Conservation (phyloP, 1,140 invertebrate genomes). For the Psix sp. region DNA sequence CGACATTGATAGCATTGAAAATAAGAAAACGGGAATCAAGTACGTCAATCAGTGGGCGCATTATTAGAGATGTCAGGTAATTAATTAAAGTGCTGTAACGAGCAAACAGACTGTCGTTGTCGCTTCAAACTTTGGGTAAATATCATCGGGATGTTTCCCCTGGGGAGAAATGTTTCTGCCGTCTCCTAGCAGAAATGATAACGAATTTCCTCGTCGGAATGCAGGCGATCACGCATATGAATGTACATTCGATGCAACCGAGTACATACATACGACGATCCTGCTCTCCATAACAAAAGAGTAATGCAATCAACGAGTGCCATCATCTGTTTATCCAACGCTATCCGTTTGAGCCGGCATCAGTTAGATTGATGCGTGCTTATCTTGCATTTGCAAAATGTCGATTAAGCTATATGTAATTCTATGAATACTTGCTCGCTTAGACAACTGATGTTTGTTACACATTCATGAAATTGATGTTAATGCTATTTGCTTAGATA, state of each 20-base stretch:
- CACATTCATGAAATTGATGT: conserved; percentile 35
- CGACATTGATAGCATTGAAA: conserved; percentile 17
- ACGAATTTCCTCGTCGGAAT: conserved; percentile 56
- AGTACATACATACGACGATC: conserved; percentile 27
- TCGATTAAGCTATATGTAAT: conserved; percentile 46
- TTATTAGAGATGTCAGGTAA: conserved; percentile 60
- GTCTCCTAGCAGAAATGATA: conserved; percentile 56
- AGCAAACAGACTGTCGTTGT: conserved; percentile 57
- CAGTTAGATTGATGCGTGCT: conserved; percentile 54
- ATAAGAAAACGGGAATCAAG: conserved; percentile 36
- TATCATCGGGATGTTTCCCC: conserved; percentile 61
- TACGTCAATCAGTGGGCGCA: conserved; percentile 47
- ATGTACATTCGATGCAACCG: conserved; percentile 40
- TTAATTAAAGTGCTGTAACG: conserved; percentile 61
- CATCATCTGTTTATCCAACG: conserved; percentile 62
- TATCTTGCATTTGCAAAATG: conserved; percentile 58
- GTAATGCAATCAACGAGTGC: conserved; percentile 61
- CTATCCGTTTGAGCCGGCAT: conserved; percentile 60
- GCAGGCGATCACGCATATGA: conserved; percentile 57
- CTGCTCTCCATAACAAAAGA: conserved; percentile 52
- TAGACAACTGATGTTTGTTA: conserved; percentile 20
- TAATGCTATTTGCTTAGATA: too few relatives aligned
- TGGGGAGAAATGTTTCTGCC: conserved; percentile 45
- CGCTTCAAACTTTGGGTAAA: conserved; percentile 60
- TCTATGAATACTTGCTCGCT: conserved; percentile 27